Evolutionary conservation across 2,113 vertebrate species (phyloP).

Genomic region (Percina caprodes): DNA sequence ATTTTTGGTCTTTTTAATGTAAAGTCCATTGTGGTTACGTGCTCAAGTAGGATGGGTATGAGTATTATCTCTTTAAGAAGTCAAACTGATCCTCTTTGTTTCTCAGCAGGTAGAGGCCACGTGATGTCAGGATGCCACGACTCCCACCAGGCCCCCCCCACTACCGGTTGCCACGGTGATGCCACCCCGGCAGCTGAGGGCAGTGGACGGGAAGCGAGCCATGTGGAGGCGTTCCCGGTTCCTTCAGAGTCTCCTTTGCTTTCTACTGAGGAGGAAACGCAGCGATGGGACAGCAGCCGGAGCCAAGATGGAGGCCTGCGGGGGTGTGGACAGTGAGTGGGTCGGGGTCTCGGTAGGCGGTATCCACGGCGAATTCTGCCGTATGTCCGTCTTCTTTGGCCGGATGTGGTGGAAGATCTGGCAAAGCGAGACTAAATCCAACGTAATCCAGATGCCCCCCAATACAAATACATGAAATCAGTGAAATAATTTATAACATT

Average conservation of each 20-base stretch:
- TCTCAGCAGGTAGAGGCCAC: constrained; percentile 47
- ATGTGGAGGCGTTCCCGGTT: constrained; percentile 37
- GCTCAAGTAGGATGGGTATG: too few species aligned
- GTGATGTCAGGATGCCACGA: constrained; percentile 63
- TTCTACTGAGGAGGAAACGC: constrained; percentile 9
- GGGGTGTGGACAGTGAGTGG: constrained; percentile 54
- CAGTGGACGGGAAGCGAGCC: constrained; percentile 23
- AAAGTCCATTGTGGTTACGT: too few species aligned
- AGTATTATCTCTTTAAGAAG: too few species aligned
- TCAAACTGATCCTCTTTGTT: not conserved
- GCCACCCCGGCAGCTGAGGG: not conserved
- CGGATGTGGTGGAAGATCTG: too few species aligned
- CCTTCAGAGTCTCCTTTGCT: not conserved
- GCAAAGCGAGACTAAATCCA: too few species aligned
- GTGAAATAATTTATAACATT: too few species aligned
- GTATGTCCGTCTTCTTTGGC: too few species aligned
- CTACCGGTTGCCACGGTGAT: not conserved
- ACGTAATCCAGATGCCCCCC: too few species aligned
- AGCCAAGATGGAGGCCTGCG: constrained; percentile 48
- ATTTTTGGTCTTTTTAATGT: too few species aligned
- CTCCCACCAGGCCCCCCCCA: not conserved
- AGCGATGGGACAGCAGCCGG: constrained; percentile 3
- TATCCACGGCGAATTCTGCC: too few species aligned
- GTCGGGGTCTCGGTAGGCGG: too few species aligned
- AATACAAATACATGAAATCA: too few species aligned